Conservation (phyloP, 2,888 invertebrate species). For the Coecobrya sp. region DNA sequence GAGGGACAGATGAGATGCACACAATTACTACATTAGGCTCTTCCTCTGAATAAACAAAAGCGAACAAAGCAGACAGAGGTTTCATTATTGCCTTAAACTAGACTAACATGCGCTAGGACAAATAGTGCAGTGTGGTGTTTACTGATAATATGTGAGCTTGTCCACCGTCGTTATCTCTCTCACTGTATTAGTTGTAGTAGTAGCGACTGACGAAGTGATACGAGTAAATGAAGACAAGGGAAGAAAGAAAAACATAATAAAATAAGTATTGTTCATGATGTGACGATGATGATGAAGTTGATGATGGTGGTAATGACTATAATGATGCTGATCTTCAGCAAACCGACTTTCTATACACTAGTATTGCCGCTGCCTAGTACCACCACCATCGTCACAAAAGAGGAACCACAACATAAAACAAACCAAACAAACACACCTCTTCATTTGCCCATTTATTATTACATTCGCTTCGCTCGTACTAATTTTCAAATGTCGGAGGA, state of each 20-base stretch:
- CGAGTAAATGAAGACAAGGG: constrained; percentile 53
- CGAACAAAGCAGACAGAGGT: constrained; percentile 28
- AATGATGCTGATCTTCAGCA: constrained; percentile 48
- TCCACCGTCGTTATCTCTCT: constrained; percentile 50
- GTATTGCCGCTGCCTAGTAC: background rate
- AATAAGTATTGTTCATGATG: constrained; percentile 47
- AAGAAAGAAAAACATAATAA: constrained; percentile 57
- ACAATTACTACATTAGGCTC: constrained; percentile 55
- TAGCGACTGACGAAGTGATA: constrained; percentile 16
- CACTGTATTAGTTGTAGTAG: background rate
- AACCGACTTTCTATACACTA: constrained; percentile 8
- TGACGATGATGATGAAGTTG: constrained; percentile 57
- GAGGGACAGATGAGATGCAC: constrained; percentile 44
- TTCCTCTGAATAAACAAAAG: constrained; percentile 57
- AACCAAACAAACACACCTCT: constrained; percentile 78
- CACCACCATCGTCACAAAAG: constrained; percentile 43
- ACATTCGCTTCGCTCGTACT: constrained; percentile 6
- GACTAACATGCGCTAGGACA: constrained; percentile 35
- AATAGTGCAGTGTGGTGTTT: constrained; percentile 1
- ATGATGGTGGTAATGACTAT: constrained; percentile 55
- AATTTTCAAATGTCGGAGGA: constrained; percentile 55
- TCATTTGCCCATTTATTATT: constrained; percentile 74
- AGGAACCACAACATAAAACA: constrained; percentile 68
- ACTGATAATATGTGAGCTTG: constrained; percentile 40
- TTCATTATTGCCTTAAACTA: constrained; percentile 61